phyloP scores from a whole-genome alignment of 2,113 vertebrate species.

The Turdus rufiventris region DNA sequence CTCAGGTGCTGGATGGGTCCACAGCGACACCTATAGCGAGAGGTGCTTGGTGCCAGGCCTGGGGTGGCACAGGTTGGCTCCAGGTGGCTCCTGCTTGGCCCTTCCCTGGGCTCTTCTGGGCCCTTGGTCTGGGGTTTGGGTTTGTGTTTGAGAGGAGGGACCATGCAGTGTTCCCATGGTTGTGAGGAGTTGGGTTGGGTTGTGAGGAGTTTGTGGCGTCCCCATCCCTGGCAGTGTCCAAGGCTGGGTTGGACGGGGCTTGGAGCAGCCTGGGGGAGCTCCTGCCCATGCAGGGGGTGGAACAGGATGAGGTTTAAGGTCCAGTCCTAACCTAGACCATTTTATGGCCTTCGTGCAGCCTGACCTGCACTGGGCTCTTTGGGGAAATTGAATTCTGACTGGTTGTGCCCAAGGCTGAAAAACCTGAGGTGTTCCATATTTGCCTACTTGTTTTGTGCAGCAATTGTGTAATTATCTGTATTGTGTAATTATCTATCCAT shows the following conservation, averaged over 20 bases:
- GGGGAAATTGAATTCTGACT: background rate
- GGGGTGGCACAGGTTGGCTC: background rate
- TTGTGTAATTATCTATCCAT: too few species aligned
- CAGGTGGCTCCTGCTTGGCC: background rate
- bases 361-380: background rate
- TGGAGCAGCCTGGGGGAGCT: accelerated
- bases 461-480: too few species aligned
- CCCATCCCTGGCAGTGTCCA: accelerated
- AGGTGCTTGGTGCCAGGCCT: background rate
- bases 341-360: accelerated
- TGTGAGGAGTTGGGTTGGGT: background rate
- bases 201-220: background rate
- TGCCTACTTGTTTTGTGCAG: background rate
- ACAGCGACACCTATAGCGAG: slow-evolving; percentile 69
- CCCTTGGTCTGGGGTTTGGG: accelerated
- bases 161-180: accelerated
- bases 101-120: background rate
- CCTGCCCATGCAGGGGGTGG: background rate
- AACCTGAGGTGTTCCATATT: background rate
- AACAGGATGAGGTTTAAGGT: accelerated
- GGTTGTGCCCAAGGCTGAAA: background rate
- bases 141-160: background rate
- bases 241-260: background rate
- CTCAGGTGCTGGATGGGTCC: slow-evolving; percentile 37
- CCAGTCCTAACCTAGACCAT: background rate